A percentile compares a stretch with the other conserved stretches of the same genome.
These are phyloP conservation scores for Diachasma alloeum DNA, from an alignment of 1,140 invertebrate genomes.

Conservation along the genomic window DNA sequence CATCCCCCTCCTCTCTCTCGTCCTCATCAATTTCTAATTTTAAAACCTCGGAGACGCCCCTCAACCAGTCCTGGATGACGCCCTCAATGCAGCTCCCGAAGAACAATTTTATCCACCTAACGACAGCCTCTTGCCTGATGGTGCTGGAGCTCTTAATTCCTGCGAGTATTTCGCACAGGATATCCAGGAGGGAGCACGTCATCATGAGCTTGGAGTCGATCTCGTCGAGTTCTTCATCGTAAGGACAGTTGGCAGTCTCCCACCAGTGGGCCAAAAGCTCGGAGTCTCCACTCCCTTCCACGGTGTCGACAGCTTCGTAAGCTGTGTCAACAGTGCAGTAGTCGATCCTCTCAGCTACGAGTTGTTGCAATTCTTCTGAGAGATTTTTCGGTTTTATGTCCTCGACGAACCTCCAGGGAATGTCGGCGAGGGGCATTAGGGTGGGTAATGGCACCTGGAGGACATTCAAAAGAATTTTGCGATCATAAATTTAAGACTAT, in stretches of 20 bases:
- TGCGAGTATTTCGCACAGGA: slow-evolving; percentile 54
- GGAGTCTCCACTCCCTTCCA: slow-evolving; percentile 50
- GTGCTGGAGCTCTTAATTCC: slow-evolving; percentile 53
- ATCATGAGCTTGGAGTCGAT: slow-evolving; percentile 53
- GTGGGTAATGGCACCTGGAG: slow-evolving; percentile 39
- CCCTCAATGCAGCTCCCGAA: slow-evolving; percentile 54
- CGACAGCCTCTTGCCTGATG: slow-evolving; percentile 54
- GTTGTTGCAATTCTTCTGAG: slow-evolving; percentile 44
- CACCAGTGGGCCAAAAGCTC: slow-evolving; percentile 53
- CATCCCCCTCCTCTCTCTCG: slow-evolving; percentile 17
- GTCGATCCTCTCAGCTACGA: slow-evolving; percentile 52
- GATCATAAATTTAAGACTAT: too few species aligned
- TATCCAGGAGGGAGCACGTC: slow-evolving; percentile 51
- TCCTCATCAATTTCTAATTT: slow-evolving; percentile 24
- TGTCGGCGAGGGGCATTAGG: slow-evolving; percentile 57
- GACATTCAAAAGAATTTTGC: too few species aligned
- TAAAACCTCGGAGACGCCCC: slow-evolving; percentile 29
- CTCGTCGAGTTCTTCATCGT: slow-evolving; percentile 58
- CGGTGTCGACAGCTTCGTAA: slow-evolving; percentile 57
- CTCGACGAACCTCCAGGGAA: slow-evolving; percentile 59
- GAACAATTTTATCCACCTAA: slow-evolving; percentile 55
- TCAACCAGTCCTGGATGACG: slow-evolving; percentile 45
- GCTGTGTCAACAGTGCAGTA: slow-evolving; percentile 58
- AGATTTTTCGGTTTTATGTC: slow-evolving; percentile 51
- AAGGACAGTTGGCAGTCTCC: slow-evolving; percentile 50